phyloP scores from a whole-genome alignment of 2,888 invertebrate species.

The Erynnis tages region DNA sequence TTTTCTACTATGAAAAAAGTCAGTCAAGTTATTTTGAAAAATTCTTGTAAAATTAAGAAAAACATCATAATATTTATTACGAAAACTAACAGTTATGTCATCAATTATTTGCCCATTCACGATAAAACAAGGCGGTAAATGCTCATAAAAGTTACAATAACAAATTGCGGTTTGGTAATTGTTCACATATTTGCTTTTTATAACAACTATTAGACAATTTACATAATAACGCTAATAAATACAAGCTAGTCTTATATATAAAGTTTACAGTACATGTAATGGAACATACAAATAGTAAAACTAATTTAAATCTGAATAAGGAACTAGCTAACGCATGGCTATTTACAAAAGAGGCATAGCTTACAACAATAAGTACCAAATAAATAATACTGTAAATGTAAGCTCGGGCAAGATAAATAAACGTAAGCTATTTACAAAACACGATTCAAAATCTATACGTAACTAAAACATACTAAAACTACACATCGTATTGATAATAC shows the following conservation, averaged over 20 bases:
- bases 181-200: conserved; percentile 39
- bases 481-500: not conserved
- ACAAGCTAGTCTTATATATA: not conserved
- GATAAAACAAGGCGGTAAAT: conserved; percentile 7
- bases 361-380: conserved; percentile 39
- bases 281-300: conserved; percentile 4
- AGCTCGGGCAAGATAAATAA: conserved; percentile 53
- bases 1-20: too few species aligned
- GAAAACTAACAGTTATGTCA: too few species aligned
- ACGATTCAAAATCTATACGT: not conserved
- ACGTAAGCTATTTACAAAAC: conserved; percentile 30
- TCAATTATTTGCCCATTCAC: not conserved
- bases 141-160: conserved; percentile 38
- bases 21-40: too few species aligned
- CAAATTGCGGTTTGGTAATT: conserved; percentile 65
- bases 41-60: too few species aligned
- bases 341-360: conserved; percentile 39
- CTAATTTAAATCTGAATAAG: conserved; percentile 12
- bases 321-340: conserved; percentile 27
- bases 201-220: conserved; percentile 26
- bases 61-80: too few species aligned
- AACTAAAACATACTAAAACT: not conserved
- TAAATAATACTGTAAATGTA: conserved; percentile 62
- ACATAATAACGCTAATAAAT: conserved; percentile 30
- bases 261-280: conserved; percentile 5